phyloP scores from a whole-genome alignment of 2,797 vertebrate species.

The Carduelis carduelis region DNA sequence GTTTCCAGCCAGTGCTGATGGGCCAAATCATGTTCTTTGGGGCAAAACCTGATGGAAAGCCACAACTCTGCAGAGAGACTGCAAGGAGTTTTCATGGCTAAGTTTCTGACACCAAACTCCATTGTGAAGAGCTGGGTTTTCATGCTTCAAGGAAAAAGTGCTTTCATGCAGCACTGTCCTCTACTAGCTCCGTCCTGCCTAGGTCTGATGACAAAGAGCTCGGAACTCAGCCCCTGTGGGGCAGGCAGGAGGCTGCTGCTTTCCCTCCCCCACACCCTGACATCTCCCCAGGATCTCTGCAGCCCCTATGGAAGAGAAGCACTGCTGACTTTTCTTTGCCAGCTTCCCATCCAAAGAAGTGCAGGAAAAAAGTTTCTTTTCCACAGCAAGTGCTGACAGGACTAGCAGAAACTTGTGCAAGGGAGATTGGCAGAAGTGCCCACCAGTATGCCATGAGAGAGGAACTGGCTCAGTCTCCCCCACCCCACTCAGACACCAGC shows the following conservation, averaged over 20 bases:
- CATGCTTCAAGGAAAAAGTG: neutral
- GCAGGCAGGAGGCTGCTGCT: neutral
- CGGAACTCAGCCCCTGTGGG: neutral
- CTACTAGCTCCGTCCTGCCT: neutral
- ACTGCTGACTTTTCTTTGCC: neutral
- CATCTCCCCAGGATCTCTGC: neutral
- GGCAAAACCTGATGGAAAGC: constrained; percentile 14
- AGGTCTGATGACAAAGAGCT: neutral
- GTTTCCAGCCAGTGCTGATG: neutral
- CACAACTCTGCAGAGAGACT: neutral
- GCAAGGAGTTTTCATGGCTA: neutral
- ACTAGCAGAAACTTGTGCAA: neutral
- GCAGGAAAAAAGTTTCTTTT: constrained; percentile 13
- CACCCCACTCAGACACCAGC: neutral
- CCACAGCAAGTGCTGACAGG: constrained; percentile 18
- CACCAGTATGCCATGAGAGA: neutral
- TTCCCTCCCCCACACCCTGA: neutral
- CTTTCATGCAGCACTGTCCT: neutral
- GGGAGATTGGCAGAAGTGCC: constrained; percentile 33
- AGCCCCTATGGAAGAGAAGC: neutral
- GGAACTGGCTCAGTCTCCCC: neutral
- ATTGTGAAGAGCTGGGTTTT: neutral
- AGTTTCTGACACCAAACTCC: neutral
- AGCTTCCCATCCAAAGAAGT: neutral
- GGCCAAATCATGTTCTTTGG: neutral